phyloP scores from a whole-genome alignment of 2,113 vertebrate species.

The Phaethornis superciliosus region DNA sequence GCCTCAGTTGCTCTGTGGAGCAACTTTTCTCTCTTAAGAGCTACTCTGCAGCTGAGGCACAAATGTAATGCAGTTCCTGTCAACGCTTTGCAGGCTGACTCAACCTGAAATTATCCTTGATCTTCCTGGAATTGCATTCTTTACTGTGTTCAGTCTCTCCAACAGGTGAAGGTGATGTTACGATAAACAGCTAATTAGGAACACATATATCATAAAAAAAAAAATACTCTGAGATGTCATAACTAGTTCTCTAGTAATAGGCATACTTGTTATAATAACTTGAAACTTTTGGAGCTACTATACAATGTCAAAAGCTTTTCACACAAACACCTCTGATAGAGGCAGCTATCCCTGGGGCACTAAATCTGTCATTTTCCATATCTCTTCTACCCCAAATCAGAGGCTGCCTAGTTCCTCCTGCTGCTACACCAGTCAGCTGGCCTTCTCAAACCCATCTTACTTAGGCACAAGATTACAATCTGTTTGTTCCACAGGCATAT shows the following conservation, averaged over 20 bases:
- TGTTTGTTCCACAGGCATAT: background rate
- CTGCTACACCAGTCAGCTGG: background rate
- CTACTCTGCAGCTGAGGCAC: background rate
- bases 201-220: background rate
- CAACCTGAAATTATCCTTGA: background rate
- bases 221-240: background rate
- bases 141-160: background rate
- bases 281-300: background rate
- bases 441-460: background rate
- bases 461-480: background rate
- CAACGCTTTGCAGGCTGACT: background rate
- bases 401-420: background rate
- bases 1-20: background rate
- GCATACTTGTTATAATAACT: background rate
- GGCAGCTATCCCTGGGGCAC: background rate
- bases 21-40: background rate
- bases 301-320: rapidly evolving
- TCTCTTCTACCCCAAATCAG: background rate
- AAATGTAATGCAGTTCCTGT: background rate
- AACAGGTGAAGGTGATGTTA: background rate
- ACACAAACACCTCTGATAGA: background rate
- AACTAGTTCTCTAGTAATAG: background rate
- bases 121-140: background rate
- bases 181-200: background rate
- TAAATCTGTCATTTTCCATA: background rate